Evolutionary conservation across 2,113 vertebrate species (phyloP), one percentile per base, ranked within the genome.

Genomic region (Psophia crepitans): DNA sequence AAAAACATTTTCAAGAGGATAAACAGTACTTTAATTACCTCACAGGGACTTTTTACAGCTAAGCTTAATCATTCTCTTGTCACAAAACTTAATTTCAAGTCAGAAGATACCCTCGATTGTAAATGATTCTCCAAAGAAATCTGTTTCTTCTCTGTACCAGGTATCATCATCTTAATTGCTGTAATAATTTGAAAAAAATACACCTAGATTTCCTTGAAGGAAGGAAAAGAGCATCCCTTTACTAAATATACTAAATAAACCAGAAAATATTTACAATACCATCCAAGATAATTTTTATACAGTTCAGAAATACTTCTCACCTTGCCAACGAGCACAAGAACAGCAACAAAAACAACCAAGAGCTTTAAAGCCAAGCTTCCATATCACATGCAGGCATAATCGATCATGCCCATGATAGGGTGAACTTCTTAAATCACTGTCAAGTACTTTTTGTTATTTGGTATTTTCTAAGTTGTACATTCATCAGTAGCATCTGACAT

Each of bases 371-470:
- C 5, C 53, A 76, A 87, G 24, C 9, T 88, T 73, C n/a, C 6
- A 2, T 12, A 87, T 11, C 54, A 80, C 6, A 22, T 32, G 7
- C 14, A 56, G 49, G 28, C 23, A 66, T 35, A 77, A 77, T 12
- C 2, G 1, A 75, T 68, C 17, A 23, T 30, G n/a, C 7, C n/a
- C 32, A 74, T 3, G 4, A 43, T 0, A 41, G 8, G 6, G 10
- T 17, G 23, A 92, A 61, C 5, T 37, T 54, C 27, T 75, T 28
- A 49, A 2, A 2, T 7, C 12, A 16, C 53, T 65, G 54, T 35
- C 9, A 75, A 78, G 23, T 28, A 35, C 14, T 85, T 90, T 95
- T 78, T 49, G 30, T 46, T 26, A 53, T 54, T 78, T 1, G 4
- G 8, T 58, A 44, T 77, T 91, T 86, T 84, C 48, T 35, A 65